Evolutionary conservation across 2,888 invertebrate genomes (phyloP).

Genomic region (Thysanoteuthis rhombus): DNA sequence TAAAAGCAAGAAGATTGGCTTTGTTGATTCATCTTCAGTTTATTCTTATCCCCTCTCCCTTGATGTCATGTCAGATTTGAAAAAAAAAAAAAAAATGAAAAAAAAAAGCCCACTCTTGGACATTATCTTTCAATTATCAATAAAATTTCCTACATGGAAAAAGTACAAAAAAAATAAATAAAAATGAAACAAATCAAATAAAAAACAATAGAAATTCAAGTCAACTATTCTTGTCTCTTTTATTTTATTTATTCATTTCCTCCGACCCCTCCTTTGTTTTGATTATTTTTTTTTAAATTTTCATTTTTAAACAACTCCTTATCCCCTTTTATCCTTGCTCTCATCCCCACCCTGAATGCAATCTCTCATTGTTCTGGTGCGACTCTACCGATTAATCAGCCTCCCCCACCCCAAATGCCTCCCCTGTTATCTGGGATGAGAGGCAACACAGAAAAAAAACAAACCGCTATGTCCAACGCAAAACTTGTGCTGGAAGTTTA

Average conservation of each 20-base stretch:
- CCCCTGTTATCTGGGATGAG: neutral
- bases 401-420: neutral
- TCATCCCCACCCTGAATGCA: neutral
- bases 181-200: neutral
- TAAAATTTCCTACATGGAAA: neutral
- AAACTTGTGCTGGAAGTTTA: neutral
- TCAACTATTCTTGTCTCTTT: neutral
- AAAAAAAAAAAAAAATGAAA: neutral
- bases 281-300: neutral
- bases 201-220: neutral
- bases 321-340: neutral
- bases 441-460: neutral
- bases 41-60: neutral
- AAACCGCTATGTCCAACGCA: neutral
- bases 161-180: neutral
- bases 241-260: neutral
- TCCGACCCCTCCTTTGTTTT: neutral
- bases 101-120: neutral
- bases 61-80: neutral
- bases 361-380: conserved; percentile 12
- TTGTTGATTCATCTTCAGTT: neutral
- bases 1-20: neutral
- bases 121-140: neutral
- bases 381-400: neutral
- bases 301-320: neutral